Evolutionary conservation across 2,113 vertebrate genomes (phyloP).

Genomic region (Clarias gariepinus): DNA sequence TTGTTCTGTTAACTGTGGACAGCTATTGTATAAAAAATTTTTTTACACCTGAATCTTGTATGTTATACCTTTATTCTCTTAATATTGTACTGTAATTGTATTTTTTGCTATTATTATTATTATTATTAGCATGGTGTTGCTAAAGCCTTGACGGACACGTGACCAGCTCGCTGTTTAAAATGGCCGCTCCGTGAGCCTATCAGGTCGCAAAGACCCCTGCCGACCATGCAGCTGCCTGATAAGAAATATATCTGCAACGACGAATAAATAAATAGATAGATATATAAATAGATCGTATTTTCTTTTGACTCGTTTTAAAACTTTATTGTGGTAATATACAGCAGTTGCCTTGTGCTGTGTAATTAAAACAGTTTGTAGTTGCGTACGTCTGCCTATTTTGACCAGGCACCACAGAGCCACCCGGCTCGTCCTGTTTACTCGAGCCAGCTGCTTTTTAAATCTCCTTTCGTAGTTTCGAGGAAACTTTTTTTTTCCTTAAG

Average conservation of each 20-base stretch:
- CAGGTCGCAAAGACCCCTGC: not conserved
- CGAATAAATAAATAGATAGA: too few species aligned
- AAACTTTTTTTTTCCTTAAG: not conserved
- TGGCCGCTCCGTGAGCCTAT: not conserved
- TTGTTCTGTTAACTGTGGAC: too few species aligned
- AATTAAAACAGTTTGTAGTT: not conserved
- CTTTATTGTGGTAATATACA: not conserved
- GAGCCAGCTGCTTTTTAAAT: not conserved
- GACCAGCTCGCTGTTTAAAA: not conserved
- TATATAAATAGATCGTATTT: not conserved
- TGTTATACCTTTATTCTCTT: too few species aligned
- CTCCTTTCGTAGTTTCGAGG: not conserved
- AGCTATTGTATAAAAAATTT: too few species aligned
- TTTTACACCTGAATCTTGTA: too few species aligned
- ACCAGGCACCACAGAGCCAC: constrained; percentile 1
- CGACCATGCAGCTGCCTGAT: not conserved
- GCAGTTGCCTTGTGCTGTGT: not conserved
- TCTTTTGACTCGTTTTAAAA: not conserved
- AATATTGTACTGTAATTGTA: too few species aligned
- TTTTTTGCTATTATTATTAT: too few species aligned
- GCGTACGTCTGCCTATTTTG: too few species aligned
- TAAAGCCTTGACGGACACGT: not conserved
- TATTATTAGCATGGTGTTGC: not conserved
- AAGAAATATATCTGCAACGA: not conserved
- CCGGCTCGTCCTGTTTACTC: not conserved